These are phyloP conservation scores for Falco columbarius DNA, from an alignment of 2,797 vertebrate species.

Conservation along the genomic window DNA sequence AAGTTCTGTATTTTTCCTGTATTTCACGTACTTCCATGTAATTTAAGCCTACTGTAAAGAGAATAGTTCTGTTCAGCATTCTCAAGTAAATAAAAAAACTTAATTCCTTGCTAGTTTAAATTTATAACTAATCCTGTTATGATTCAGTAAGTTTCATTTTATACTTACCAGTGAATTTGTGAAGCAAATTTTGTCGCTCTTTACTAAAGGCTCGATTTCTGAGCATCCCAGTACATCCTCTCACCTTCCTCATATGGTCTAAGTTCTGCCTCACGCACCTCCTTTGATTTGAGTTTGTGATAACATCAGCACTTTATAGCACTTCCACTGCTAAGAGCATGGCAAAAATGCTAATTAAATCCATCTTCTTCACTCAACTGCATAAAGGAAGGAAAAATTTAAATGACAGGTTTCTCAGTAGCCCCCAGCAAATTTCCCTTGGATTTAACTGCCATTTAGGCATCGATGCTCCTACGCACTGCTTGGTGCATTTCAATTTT, in stretches of 20 bases:
- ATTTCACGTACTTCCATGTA: not conserved
- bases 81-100: not conserved
- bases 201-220: not conserved
- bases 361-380: conserved; percentile 7
- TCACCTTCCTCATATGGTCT: not conserved
- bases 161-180: conserved; percentile 26
- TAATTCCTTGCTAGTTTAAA: conserved; percentile 21
- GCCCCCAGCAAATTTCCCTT: conserved; percentile 22
- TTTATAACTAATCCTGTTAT: conserved; percentile 9
- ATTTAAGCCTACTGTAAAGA: not conserved
- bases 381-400: not conserved
- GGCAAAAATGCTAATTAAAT: conserved; percentile 45
- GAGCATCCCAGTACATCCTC: not conserved
- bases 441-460: not conserved
- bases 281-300: not conserved
- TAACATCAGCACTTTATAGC: conserved; percentile 21
- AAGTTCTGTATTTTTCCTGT: not conserved
- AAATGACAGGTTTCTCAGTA: not conserved
- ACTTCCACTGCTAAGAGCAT: not conserved
- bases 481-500: not conserved
- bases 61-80: not conserved
- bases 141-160: conserved; percentile 40
- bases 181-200: conserved; percentile 34
- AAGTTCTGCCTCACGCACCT: not conserved
- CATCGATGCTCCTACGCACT: not conserved